phyloP scores from a whole-genome alignment of 2,113 vertebrate genomes.

The Platycercus adscitus region DNA sequence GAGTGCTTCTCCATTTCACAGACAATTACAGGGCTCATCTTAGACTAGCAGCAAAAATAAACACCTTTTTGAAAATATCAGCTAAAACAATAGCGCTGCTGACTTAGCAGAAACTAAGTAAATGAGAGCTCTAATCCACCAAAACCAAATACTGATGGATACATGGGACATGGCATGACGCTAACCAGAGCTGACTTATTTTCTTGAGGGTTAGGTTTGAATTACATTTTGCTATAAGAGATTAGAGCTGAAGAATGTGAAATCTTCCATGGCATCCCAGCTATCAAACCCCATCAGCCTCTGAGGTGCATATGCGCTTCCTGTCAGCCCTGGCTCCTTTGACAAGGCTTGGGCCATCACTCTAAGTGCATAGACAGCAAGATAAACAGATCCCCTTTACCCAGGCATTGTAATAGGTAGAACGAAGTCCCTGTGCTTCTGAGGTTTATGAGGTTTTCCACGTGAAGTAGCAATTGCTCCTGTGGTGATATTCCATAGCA shows the following conservation, averaged over 20 bases:
- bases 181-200: slow-evolving; percentile 20
- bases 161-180: background rate
- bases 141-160: slow-evolving; percentile 22
- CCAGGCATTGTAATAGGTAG: background rate
- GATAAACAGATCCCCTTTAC: background rate
- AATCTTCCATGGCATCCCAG: background rate
- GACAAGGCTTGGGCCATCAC: background rate
- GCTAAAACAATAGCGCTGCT: slow-evolving; percentile 35
- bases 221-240: slow-evolving; percentile 51
- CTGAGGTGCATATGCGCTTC: background rate
- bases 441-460: background rate
- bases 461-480: background rate
- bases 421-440: background rate
- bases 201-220: background rate
- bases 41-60: slow-evolving; percentile 59
- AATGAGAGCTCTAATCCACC: slow-evolving; percentile 23
- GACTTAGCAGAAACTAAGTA: slow-evolving; percentile 34
- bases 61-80: slow-evolving; percentile 29
- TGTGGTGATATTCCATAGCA: background rate
- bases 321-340: background rate
- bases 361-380: background rate
- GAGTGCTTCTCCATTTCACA: background rate
- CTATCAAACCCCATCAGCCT: background rate
- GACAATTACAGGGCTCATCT: slow-evolving; percentile 42
- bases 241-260: slow-evolving; percentile 48